These are phyloP conservation scores for Drosophila equinoxialis DNA, from an alignment of 1,140 invertebrate genomes.

Conservation along the genomic window DNA sequence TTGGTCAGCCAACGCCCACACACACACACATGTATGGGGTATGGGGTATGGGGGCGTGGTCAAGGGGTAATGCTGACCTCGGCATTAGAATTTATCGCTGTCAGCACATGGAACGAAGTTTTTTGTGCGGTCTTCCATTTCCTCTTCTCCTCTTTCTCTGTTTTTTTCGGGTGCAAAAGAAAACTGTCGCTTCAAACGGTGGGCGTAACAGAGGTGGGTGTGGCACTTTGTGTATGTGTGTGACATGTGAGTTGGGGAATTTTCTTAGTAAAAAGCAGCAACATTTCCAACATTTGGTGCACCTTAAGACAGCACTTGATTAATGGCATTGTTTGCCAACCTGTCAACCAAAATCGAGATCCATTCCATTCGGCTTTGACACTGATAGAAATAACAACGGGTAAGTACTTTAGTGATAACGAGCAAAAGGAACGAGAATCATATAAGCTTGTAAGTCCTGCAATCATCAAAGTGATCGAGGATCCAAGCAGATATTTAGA, in stretches of 20 bases:
- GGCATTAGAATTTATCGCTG: constrained; percentile 79
- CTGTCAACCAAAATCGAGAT: constrained; percentile 64
- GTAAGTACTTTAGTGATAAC: constrained; percentile 11
- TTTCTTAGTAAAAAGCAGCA: constrained; percentile 27
- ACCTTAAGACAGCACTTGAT: constrained; percentile 71
- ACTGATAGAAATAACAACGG: constrained; percentile 61
- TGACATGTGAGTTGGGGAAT: constrained; percentile 57
- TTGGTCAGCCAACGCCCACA: constrained; percentile 54
- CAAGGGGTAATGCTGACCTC: constrained; percentile 49
- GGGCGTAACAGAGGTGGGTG: constrained; percentile 28
- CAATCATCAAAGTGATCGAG: background rate
- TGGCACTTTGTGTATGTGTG: constrained; percentile 25
- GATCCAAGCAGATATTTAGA: background rate
- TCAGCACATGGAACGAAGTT: constrained; percentile 60
- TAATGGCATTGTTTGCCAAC: constrained; percentile 71
- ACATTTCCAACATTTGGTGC: constrained; percentile 31
- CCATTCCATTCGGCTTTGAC: constrained; percentile 51
- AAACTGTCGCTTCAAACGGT: constrained; percentile 20
- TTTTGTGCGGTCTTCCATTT: constrained; percentile 21
- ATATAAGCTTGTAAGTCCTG: background rate
- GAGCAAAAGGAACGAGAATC: background rate
- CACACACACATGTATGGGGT: background rate
- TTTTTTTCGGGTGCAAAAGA: constrained; percentile 1
- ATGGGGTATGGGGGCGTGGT: constrained; percentile 49
- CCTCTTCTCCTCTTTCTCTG: background rate